phyloP scores from a whole-genome alignment of 2,888 invertebrate species.

The Pachymerium ferrugineum region DNA sequence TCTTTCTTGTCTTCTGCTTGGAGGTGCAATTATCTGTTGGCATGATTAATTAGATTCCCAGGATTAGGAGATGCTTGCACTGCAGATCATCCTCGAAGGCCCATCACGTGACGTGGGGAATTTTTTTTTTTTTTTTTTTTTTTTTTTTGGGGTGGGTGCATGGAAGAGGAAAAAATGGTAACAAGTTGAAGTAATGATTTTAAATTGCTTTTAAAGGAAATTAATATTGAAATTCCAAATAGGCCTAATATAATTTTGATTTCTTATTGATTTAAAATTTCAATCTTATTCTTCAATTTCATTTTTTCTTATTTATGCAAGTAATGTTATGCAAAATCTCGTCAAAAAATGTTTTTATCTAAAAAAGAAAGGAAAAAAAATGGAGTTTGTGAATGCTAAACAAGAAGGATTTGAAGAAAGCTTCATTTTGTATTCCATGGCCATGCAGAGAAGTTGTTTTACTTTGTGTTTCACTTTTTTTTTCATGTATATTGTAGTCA shows the following conservation, averaged over 20 bases:
- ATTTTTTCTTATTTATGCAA: not conserved
- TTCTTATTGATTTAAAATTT: no score
- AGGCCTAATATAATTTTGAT: no score
- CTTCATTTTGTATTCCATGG: not conserved
- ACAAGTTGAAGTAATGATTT: no score
- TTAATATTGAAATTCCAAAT: no score
- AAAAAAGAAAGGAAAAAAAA: not conserved
- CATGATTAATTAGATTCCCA: not conserved
- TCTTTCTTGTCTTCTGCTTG: not conserved
- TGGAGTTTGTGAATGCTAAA: conserved; percentile 3
- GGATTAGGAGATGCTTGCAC: not conserved
- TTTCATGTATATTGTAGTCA: not conserved
- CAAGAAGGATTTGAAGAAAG: conserved; percentile 4
- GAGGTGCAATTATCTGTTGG: not conserved
- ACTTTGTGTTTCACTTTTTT: not conserved
- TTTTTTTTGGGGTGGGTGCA: no score
- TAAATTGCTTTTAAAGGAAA: no score
- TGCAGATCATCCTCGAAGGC: not conserved
- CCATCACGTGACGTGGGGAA: not conserved
- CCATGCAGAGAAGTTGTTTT: conserved; percentile 4
- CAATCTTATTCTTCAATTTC: no score
- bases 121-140: not conserved
- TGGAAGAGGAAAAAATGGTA: no score
- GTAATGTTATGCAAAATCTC: not conserved
- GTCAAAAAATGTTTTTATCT: not conserved